Conservation (phyloP, 2,888 invertebrate genomes). For the Callyntrura sp. region DNA sequence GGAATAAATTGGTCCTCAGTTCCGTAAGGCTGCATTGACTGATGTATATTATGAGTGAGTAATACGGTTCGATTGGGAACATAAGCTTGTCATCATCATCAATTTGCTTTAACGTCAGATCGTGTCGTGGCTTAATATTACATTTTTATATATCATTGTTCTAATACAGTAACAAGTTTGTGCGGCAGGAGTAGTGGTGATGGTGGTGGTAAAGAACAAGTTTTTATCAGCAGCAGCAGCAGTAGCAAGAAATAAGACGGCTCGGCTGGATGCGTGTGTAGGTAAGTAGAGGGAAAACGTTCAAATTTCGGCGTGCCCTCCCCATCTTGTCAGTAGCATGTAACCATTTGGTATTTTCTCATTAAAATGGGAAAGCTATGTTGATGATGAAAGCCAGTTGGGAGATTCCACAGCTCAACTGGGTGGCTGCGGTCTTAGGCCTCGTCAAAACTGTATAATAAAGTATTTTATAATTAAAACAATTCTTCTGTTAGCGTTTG, state of each 20-base stretch:
- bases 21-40: not conserved
- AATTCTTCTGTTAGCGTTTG: too few species aligned
- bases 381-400: too few species aligned
- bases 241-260: too few species aligned
- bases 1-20: not conserved
- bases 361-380: not conserved
- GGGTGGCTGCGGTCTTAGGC: too few species aligned
- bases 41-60: not conserved
- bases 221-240: too few species aligned
- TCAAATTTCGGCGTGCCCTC: not conserved
- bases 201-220: not conserved
- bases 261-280: too few species aligned
- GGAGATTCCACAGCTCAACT: too few species aligned
- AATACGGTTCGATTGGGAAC: conserved; percentile 51
- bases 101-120: conserved; percentile 64
- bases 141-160: conserved; percentile 44
- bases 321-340: not conserved
- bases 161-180: conserved; percentile 44
- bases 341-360: conserved; percentile 9
- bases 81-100: conserved; percentile 71
- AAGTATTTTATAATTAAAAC: too few species aligned
- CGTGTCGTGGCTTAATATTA: conserved; percentile 32
- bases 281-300: not conserved
- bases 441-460: too few species aligned
- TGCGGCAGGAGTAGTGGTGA: not conserved